A percentile compares a stretch with the other conserved stretches of the same genome.
phyloP scores from a whole-genome alignment of 2,113 vertebrate genomes.

The Globicephala melas region DNA sequence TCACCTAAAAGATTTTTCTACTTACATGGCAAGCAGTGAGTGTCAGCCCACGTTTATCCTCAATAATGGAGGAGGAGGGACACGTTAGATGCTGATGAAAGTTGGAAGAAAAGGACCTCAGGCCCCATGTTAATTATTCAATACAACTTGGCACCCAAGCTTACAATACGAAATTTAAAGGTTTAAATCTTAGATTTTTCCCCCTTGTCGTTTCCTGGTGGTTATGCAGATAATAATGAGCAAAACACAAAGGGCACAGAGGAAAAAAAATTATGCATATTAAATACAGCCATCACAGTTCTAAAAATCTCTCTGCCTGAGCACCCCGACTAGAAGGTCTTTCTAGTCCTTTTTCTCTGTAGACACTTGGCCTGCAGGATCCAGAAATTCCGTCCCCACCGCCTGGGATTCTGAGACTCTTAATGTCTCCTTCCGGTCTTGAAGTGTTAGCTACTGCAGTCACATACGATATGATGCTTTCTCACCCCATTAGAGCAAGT shows the following conservation, averaged over 20 bases:
- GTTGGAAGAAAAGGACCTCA: background rate
- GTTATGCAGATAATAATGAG: background rate
- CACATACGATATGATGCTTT: background rate
- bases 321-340: background rate
- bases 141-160: background rate
- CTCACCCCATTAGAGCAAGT: background rate
- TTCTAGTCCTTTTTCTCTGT: conserved; percentile 23
- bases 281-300: background rate
- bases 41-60: background rate
- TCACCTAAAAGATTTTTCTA: background rate
- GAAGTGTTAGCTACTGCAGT: background rate
- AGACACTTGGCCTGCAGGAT: background rate
- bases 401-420: background rate
- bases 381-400: background rate
- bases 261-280: background rate
- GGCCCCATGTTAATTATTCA: background rate
- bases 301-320: background rate
- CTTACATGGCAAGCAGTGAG: background rate
- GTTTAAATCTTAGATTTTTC: no score
- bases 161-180: background rate
- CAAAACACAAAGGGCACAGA: background rate
- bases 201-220: background rate
- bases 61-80: background rate
- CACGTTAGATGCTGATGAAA: no score
- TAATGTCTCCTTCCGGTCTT: background rate